Percentiles rank a stretch among this genome's conserved stretches.
Evolutionary conservation across 2,113 vertebrate genomes (phyloP).

Genomic region (Lamprotornis superbus): DNA sequence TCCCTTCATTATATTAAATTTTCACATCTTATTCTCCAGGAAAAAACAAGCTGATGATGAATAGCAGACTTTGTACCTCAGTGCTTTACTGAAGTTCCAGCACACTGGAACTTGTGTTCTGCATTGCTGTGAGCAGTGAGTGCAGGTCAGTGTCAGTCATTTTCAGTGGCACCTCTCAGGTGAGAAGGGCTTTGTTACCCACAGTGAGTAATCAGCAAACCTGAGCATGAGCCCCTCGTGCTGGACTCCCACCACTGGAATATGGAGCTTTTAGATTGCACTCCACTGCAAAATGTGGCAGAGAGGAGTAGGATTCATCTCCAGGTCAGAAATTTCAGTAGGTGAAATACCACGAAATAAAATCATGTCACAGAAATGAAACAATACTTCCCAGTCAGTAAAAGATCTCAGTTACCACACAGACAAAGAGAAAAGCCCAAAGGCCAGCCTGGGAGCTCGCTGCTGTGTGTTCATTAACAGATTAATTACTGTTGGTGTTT

Average conservation of each 20-base stretch:
- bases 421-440: background rate
- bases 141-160: background rate
- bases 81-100: background rate
- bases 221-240: fast-evolving
- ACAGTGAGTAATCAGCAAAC: background rate
- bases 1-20: background rate
- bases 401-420: background rate
- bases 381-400: background rate
- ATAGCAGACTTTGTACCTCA: background rate
- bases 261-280: background rate
- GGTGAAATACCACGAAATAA: background rate
- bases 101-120: background rate
- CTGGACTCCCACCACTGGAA: background rate
- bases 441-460: background rate
- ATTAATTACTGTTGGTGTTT: background rate
- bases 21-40: background rate
- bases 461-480: background rate
- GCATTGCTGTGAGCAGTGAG: background rate
- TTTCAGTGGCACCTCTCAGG: background rate
- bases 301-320: background rate
- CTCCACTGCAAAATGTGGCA: background rate
- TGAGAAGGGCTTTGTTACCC: background rate
- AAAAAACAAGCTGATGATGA: background rate
- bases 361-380: background rate
- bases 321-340: background rate